Percentiles rank a stretch among this genome's conserved stretches.
phyloP scores from a whole-genome alignment of 2,113 vertebrate species.

The Carettochelys insculpta region DNA sequence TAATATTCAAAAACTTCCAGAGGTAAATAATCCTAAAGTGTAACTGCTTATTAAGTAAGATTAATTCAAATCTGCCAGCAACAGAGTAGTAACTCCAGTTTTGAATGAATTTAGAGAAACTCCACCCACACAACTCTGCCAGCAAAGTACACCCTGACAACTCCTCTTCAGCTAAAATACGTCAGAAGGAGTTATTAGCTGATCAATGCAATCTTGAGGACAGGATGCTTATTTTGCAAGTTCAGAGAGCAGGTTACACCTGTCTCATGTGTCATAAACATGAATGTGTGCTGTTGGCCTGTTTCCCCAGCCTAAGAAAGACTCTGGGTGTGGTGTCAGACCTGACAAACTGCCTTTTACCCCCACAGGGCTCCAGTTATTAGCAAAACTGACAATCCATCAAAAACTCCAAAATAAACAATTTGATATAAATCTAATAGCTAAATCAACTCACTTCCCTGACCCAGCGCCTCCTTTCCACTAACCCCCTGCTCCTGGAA shows the following conservation, averaged over 20 bases:
- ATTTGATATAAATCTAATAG: not conserved
- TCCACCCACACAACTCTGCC: slow-evolving; percentile 33
- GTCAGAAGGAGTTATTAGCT: not conserved
- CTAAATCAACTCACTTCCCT: not conserved
- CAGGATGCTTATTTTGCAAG: not conserved
- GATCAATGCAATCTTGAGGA: not conserved
- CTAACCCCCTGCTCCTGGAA: not conserved
- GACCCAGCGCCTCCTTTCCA: not conserved
- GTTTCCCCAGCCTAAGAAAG: not conserved
- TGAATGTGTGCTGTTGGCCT: not conserved
- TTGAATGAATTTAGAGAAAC: slow-evolving; percentile 15
- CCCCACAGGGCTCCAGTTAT: not conserved
- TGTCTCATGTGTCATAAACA: not conserved
- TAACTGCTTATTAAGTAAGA: slow-evolving; percentile 30
- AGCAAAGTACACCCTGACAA: slow-evolving; percentile 26
- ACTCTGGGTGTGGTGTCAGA: too few relatives aligned
- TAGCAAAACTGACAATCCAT: not conserved
- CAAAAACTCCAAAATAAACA: not conserved
- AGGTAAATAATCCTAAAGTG: slow-evolving; percentile 21
- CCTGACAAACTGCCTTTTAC: not conserved
- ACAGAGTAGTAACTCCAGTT: not conserved
- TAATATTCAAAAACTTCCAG: slow-evolving; percentile 48
- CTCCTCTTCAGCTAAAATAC: not conserved
- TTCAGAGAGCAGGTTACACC: not conserved
- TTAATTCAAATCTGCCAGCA: slow-evolving; percentile 30